Evolutionary conservation across 2,797 vertebrate species (phyloP), one percentile per base, ranked within the genome.

Genomic region (Clamator glandarius): DNA sequence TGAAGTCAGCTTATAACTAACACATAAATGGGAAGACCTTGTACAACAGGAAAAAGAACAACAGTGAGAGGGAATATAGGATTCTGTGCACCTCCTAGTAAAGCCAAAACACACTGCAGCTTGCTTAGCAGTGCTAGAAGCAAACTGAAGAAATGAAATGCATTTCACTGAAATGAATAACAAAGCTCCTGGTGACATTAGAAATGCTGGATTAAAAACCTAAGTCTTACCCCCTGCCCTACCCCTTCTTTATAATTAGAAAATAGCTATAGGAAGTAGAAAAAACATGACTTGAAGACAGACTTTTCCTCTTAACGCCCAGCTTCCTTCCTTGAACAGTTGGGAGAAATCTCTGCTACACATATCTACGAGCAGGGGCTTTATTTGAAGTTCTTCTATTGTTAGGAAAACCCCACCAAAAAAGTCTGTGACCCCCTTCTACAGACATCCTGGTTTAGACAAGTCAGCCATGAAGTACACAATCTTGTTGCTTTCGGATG

Each of bases 381-480:
- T 59, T 62, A 84, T 81, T 93, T 93, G 76, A 79, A 77, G 58
- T 87, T 76, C 44, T 68, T 16, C 84, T 89, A 44, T 80, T 93
- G 93, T 93, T 69, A 74, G 67, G 29, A 79, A 94, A 92, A 59
- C 19, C 15, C 23, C 55, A 74, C 14, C 41, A 63, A 89, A 79
- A 79, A 85, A 75, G 7, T 17, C 42, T 6, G 2, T 20, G 31
- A 55, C 67, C 52, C 52, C 63, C 67, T 70, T 9, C 31, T 76
- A 1, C 88, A 95, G 90, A 95, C 77, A 96, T 96, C 96, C 96
- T 95, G 85, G 77, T 93, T 93, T 92, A 94, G 55, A 29, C 83
- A 79, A 93, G 96, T 93, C 94, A 95, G 51, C 31, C 63, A 44
- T 6, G 23, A n/a, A 86, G 21, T 8, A 39, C 55, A 84, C 70